Evolutionary conservation across 2,888 invertebrate genomes (phyloP), one percentile per base, ranked within the genome.

Genomic region (Drosophila peninsularis): DNA sequence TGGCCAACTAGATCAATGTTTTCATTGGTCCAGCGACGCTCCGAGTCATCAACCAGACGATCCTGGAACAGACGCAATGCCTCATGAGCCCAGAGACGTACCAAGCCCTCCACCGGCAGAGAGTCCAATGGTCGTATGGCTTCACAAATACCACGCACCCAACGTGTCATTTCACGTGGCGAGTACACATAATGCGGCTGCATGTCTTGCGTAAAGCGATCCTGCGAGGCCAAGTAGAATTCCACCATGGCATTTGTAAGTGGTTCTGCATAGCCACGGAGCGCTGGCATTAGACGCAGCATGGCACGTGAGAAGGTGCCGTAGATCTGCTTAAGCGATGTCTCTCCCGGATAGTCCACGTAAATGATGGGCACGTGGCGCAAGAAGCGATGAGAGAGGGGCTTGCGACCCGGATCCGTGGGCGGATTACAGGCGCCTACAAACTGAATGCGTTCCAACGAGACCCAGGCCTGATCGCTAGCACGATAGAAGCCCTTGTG

Each of bases 161-260:
- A 99, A 90, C 99, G 94, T 0, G 99, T 99, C 98, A 99, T 98
- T 93, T 99, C 99, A 90, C 98, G 94, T 11, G 99, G 99, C 62
- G 99, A 99, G 93, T 99, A 99, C 0, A 99, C 99, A 92, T 99
- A 99, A 93, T 99, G 99, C 1, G 99, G 99, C 92, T 99, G 99
- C 98, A 99, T 99, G 93, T 99, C 99, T 93, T 99, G 99, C 0
- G 99, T 99, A 93, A 99, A 99, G 58, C 96, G 94, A 92, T 99
- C 99, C 93, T 99, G 99, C 6, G 99, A 99, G 7, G 96, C 95
- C 58, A 99, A 94, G 93, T 99, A 99, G 91, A 99, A 97, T 91
- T 98, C 98, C 13, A 99, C 99, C 99, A 99, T 99, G 2, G 99
- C 99, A 90, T 97, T 97, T 1, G 99, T 99, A 44, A 99, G 93